Conservation (phyloP, 2,113 vertebrate genomes). For the Callospermophilus lateralis region DNA sequence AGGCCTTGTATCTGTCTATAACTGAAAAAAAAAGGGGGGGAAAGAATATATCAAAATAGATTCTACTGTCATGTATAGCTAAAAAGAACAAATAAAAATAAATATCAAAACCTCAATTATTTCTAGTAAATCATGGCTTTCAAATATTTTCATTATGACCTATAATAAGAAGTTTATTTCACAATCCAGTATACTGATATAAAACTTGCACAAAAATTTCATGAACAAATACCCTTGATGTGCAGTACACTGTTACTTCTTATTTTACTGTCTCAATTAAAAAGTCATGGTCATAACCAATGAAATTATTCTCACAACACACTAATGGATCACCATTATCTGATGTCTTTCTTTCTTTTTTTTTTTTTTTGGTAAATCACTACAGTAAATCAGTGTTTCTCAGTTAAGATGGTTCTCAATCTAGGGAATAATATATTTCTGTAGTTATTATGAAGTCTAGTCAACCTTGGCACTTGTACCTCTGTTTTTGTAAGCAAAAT, state of each 20-base stretch:
- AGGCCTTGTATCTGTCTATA: too few relatives aligned
- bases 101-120: not conserved
- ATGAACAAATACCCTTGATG: not conserved
- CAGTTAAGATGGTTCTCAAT: not conserved
- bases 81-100: too few relatives aligned
- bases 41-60: too few relatives aligned
- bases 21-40: too few relatives aligned
- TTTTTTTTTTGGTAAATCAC: not conserved
- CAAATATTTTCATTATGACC: not conserved
- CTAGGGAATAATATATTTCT: not conserved
- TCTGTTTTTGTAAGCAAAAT: not conserved
- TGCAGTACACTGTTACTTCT: not conserved
- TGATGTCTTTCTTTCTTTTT: not conserved
- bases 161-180: not conserved
- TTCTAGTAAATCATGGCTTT: not conserved
- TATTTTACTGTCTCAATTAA: not conserved
- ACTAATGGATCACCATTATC: not conserved
- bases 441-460: not conserved
- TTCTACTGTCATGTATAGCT: too few relatives aligned
- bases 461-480: not conserved
- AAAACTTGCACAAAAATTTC: not conserved
- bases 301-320: not conserved
- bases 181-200: not conserved
- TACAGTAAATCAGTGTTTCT: not conserved
- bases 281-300: not conserved